phyloP scores from a whole-genome alignment of 2,113 vertebrate genomes.

The Plecotus auritus region DNA sequence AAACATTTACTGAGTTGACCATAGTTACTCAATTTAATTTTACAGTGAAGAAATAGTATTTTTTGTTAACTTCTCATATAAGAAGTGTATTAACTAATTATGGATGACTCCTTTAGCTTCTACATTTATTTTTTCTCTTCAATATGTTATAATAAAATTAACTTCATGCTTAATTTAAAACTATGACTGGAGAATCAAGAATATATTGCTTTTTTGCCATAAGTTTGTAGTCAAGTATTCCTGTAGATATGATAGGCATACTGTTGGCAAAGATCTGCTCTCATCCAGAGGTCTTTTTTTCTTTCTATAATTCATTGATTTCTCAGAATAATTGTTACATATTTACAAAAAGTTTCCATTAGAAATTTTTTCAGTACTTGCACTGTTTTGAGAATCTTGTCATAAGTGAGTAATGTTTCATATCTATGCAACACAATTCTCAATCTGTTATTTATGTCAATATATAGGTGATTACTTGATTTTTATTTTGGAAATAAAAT shows the following conservation, averaged over 20 bases:
- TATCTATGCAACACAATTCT: not conserved
- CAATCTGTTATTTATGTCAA: not conserved
- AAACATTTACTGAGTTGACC: not conserved
- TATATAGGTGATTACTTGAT: not conserved
- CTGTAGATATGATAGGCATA: not conserved
- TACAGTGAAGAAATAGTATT: not conserved
- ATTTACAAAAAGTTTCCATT: not conserved
- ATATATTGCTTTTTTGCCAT: not conserved
- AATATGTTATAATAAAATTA: not conserved
- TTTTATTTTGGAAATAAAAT: constrained; percentile 28
- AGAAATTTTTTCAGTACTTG: not conserved
- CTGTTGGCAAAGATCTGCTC: not conserved
- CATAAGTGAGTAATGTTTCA: not conserved
- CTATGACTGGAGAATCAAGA: not conserved
- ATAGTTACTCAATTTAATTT: not conserved
- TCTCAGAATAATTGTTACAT: not conserved
- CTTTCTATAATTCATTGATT: not conserved
- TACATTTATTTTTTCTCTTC: not conserved
- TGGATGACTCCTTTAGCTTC: not conserved
- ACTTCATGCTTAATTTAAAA: not conserved
- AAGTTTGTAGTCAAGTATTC: not conserved
- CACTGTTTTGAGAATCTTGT: not conserved
- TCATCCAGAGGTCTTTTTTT: not conserved
- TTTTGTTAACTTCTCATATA: not conserved
- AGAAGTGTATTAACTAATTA: not conserved